Base-by-base conservation (phyloP, 1,140 invertebrate species). In the Aphis craccivora region DNA sequence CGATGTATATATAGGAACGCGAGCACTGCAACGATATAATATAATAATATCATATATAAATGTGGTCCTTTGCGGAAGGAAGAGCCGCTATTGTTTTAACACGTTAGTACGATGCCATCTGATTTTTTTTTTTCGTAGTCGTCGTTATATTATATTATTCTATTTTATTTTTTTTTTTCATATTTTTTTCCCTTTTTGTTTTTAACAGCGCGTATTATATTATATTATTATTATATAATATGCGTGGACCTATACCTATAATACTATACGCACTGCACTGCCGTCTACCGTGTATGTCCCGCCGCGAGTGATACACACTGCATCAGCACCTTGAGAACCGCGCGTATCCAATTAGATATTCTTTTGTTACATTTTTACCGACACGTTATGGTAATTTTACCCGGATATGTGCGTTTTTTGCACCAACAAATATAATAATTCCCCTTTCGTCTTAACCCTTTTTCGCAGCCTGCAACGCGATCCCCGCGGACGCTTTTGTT, bases 31-130 rank as follows among this genome's bases (percentile, higher is more conserved):
- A 25, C 45, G 45, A 83, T 76, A 76, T 76, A 67, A 67, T 67
- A 76, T 76, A 51, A 45, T 45, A 45, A 45, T 51, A 51, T 51
- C 37, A 45, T 76, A n/a, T 83, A 92, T 86, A 84, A 93, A 93
- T 40, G 81, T 11, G 91, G 81, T 84, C 91, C 81, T 93, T 93
- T 93, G 91, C 91, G 91, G 91, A 93, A 93, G 91, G 91, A 93
- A 93, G 91, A 81, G 90, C 76, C 91, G 91, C 91, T 86, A 93
- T 93, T 93, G 91, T 93, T 93, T 93, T 93, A 93, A 93, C 91
- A 55, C 91, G 67, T 92, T 37, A 23, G 76, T 43, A n/a, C n/a
- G 45, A 48, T 81, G 30, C 20, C 43, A 37, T 76, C 45, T 9
- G 91, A 51, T 35, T 81, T 83, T 93, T 81, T 83, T 93, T 92